Evolutionary conservation across 2,797 vertebrate genomes (phyloP).

Genomic region (Sciurus carolinensis): DNA sequence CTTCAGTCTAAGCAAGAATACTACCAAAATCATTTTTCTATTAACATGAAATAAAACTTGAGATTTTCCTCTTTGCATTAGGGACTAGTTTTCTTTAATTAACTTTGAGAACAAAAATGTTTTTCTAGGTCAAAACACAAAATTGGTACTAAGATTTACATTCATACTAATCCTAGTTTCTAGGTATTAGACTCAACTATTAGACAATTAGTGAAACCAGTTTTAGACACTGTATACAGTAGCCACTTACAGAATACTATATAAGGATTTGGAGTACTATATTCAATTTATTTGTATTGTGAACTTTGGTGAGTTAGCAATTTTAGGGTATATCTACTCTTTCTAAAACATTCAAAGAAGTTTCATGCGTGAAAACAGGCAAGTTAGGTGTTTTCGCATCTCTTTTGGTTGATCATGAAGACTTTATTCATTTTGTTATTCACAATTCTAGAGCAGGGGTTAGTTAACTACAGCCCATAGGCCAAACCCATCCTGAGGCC

Average conservation of each 20-base stretch:
- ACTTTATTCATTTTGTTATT: not conserved
- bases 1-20: slow-evolving; percentile 57
- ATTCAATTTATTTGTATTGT: not conserved
- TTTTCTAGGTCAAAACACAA: not conserved
- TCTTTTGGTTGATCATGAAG: not conserved
- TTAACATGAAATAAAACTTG: not conserved
- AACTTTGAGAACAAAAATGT: not conserved
- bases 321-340: not conserved
- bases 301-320: not conserved
- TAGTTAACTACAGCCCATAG: not conserved
- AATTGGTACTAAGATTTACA: slow-evolving; percentile 14
- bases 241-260: not conserved
- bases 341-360: not conserved
- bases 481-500: not conserved
- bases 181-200: slow-evolving; percentile 1
- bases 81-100: not conserved
- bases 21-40: slow-evolving; percentile 31
- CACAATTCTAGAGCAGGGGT: not conserved
- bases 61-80: slow-evolving; percentile 33
- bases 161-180: slow-evolving; percentile 2
- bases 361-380: not conserved
- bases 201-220: not conserved
- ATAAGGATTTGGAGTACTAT: not conserved
- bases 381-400: not conserved
- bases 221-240: not conserved